Conservation (phyloP, 2,888 invertebrate genomes). For the Eulithis testata region DNA sequence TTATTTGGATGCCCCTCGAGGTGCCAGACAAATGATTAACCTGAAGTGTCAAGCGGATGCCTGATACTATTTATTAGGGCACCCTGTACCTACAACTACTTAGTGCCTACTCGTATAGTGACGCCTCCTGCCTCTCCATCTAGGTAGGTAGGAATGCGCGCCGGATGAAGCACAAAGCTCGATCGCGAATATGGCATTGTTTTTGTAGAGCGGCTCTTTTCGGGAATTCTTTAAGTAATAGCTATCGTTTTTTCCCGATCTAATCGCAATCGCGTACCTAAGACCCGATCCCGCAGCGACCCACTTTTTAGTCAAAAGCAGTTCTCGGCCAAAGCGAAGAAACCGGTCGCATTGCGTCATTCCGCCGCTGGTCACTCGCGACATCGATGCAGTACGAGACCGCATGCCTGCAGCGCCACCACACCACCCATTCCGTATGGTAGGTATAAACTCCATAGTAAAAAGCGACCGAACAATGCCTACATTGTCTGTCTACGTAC, state of each 20-base stretch:
- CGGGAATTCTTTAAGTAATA: constrained; percentile 67
- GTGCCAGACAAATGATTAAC: too few species aligned
- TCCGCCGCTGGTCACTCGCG: constrained; percentile 17
- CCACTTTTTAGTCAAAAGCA: constrained; percentile 56
- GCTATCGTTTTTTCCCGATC: constrained; percentile 60
- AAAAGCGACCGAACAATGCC: too few species aligned
- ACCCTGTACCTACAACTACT: too few species aligned
- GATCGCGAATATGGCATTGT: constrained; percentile 53
- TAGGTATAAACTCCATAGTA: neutral
- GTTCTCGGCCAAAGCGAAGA: constrained; percentile 27
- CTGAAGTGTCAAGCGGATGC: too few species aligned
- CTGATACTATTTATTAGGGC: too few species aligned
- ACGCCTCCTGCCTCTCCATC: too few species aligned
- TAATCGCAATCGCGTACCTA: constrained; percentile 62
- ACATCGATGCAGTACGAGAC: constrained; percentile 1
- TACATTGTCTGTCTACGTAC: too few species aligned
- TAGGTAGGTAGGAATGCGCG: neutral
- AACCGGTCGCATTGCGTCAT: constrained; percentile 48
- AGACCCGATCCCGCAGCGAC: constrained; percentile 47
- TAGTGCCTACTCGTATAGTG: too few species aligned
- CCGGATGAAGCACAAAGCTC: constrained; percentile 47
- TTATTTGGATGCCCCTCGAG: too few species aligned
- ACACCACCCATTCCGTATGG: too few species aligned
- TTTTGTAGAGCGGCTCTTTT: constrained; percentile 68
- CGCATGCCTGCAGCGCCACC: neutral